Conservation (phyloP, 2,888 invertebrate species). For the Stenodera caucasica region DNA sequence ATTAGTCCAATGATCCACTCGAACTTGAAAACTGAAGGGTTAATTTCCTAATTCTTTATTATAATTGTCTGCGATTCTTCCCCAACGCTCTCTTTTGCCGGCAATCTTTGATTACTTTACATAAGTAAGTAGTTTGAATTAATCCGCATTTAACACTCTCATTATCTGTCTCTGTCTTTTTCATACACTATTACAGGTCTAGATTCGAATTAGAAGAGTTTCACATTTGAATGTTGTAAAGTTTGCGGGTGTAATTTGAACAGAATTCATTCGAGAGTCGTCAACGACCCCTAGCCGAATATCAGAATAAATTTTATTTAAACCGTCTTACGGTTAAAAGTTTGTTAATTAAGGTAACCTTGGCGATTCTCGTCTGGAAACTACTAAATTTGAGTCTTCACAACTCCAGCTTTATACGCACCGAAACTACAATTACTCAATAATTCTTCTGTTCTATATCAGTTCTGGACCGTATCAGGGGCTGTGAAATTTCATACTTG, state of each 20-base stretch:
- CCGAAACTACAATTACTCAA: too few relatives aligned
- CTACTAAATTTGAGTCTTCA: neutral
- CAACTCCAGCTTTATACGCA: neutral
- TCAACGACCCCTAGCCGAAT: constrained; percentile 22
- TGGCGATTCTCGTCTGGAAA: neutral
- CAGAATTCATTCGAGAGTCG: constrained; percentile 26
- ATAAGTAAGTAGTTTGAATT: constrained; percentile 25
- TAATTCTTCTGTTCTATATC: too few relatives aligned
- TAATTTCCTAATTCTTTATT: too few relatives aligned
- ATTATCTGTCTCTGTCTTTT: too few relatives aligned
- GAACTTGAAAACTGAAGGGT: too few relatives aligned
- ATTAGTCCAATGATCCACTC: too few relatives aligned
- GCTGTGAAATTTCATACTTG: too few relatives aligned
- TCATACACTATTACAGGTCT: too few relatives aligned
- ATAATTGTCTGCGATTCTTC: neutral
- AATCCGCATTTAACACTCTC: constrained; percentile 24
- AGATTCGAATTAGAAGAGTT: too few relatives aligned
- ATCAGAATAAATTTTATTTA: constrained; percentile 22
- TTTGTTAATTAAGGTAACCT: constrained; percentile 23
- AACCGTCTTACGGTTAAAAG: constrained; percentile 17
- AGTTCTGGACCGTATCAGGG: too few relatives aligned
- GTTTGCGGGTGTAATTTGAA: constrained; percentile 26
- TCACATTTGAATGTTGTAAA: constrained; percentile 14
- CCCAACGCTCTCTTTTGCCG: constrained; percentile 13
- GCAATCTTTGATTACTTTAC: constrained; percentile 14